phyloP scores from a whole-genome alignment of 2,888 invertebrate species.

The Abrostola triplasia region DNA sequence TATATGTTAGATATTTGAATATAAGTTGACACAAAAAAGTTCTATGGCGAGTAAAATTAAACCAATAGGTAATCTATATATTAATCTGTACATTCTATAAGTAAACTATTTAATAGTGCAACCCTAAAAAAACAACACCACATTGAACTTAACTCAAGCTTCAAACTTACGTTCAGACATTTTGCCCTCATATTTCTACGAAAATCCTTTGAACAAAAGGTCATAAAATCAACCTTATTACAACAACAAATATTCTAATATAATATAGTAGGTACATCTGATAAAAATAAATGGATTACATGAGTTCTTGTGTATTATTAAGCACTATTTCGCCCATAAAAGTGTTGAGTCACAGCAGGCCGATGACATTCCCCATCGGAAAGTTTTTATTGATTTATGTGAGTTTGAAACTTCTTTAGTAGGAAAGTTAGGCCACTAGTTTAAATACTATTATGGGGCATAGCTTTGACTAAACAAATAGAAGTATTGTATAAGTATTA shows the following conservation, averaged over 20 bases:
- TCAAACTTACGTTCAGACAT: no score
- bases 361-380: conserved; percentile 46
- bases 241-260: conserved; percentile 10
- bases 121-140: no score
- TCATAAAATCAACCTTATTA: conserved; percentile 22
- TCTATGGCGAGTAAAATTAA: no score
- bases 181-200: no score
- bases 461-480: no score
- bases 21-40: no score
- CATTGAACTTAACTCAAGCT: no score
- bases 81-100: no score
- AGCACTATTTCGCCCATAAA: neutral
- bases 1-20: no score
- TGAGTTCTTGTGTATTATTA: conserved; percentile 15
- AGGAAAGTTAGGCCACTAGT: neutral
- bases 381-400: conserved; percentile 26
- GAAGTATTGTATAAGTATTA: no score
- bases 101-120: no score
- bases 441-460: neutral
- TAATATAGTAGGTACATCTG: conserved; percentile 9
- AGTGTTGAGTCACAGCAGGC: conserved; percentile 18
- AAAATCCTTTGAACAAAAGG: conserved; percentile 3
- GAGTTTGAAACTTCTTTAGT: conserved; percentile 12
- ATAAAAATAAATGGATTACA: conserved; percentile 35
- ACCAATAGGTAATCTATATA: no score